Base-by-base conservation (phyloP, 2,113 vertebrate genomes). In the Ammospiza caudacuta region DNA sequence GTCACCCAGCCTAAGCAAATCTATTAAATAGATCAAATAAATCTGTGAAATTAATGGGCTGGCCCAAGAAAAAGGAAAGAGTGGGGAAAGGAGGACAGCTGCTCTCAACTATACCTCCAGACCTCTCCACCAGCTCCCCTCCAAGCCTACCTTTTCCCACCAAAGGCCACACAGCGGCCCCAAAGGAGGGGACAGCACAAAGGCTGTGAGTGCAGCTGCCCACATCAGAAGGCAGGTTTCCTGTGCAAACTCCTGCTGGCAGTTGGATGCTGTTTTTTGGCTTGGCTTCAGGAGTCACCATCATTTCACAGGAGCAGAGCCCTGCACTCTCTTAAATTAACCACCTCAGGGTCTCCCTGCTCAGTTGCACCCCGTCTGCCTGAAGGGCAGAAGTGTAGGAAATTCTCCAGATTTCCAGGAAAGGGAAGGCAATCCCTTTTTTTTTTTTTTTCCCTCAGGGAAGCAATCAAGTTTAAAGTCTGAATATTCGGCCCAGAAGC, bases 331-430 rank as follows among this genome's bases (percentile, higher is more conserved):
- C 63, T 55, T 72, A 77, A 75, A 87, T 70, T 23, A 80, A 59
- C 57, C 87, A 79, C 74, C 39, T 74, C 79, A 2, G 4, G 31
- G 49, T 54, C 51, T 76, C 69, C 54, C 41, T 41, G 62, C 74
- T 82, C 0, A 0, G 27, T 47, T 62, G 67, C 67, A 25, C 33
- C 31, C 51, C 0, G 0, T 54, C 58, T 6, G 1, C 46, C 66
- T 54, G 35, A 85, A 76, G 75, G 72, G 63, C 51, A 88, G 55
- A 49, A 67, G 35, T 12, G 33, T 29, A 69, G 57, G 49, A 92
- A 83, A 76, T 59, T 70, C 92, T 84, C 87, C 91, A 91, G 55
- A 33, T 96, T 87, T 85, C 77, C 75, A 54, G 51, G 58, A 91
- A 47, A 91, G 31, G 24, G 41, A 76, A 87, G 28, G 33, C 17